Evolutionary conservation across 2,113 vertebrate genomes (phyloP).

Genomic region (Baryphthengus martii): DNA sequence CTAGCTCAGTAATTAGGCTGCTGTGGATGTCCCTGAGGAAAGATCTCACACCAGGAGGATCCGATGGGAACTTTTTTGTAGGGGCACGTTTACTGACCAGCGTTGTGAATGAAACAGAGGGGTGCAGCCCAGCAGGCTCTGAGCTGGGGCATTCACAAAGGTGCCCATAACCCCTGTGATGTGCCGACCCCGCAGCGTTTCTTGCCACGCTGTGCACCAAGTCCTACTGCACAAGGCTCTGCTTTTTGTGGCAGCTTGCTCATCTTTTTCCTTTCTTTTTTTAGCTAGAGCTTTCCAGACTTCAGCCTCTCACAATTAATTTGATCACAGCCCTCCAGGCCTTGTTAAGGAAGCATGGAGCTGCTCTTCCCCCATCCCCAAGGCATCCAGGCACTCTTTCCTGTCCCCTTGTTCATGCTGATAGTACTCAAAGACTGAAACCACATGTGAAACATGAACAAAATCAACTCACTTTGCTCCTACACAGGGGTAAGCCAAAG

Average conservation of each 20-base stretch:
- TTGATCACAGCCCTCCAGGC: not conserved
- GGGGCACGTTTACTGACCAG: not conserved
- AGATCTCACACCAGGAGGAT: not conserved
- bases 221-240: not conserved
- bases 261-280: not conserved
- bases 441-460: accelerated
- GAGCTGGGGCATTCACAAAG: not conserved
- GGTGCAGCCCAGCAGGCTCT: not conserved
- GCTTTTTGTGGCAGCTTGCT: not conserved
- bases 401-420: not conserved
- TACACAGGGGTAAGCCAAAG: not conserved
- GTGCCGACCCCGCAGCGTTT: not conserved
- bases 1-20: not conserved
- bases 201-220: not conserved
- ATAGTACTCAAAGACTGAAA: not conserved
- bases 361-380: not conserved
- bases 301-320: not conserved
- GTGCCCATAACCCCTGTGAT: not conserved
- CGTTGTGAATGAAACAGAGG: not conserved
- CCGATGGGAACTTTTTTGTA: not conserved
- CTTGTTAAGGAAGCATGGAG: not conserved
- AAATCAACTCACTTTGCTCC: not conserved
- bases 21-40: not conserved
- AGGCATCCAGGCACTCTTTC: not conserved
- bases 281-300: not conserved